These are phyloP conservation scores for Catharus bicknelli DNA, from an alignment of 2,113 vertebrate genomes.

Conservation along the genomic window DNA sequence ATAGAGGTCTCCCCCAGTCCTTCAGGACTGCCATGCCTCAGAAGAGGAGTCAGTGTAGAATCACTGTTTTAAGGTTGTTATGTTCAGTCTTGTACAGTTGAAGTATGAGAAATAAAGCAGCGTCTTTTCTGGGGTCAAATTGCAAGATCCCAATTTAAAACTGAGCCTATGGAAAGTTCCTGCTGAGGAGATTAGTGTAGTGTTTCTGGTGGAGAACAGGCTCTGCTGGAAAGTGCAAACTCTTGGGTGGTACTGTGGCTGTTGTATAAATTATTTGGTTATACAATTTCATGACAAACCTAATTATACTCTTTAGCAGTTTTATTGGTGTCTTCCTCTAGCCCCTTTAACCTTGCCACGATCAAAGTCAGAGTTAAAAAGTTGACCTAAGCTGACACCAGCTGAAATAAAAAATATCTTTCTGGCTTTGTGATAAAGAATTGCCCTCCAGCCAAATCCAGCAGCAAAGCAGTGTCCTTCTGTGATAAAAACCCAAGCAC, in stretches of 20 bases:
- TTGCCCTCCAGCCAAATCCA: background rate
- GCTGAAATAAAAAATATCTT: background rate
- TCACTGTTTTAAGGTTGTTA: background rate
- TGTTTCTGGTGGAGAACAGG: background rate
- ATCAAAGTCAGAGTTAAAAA: background rate
- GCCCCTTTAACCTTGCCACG: background rate
- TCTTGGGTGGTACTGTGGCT: background rate
- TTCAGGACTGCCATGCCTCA: background rate
- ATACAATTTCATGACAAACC: background rate
- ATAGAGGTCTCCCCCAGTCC: background rate
- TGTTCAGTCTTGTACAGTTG: background rate
- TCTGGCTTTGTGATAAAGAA: background rate
- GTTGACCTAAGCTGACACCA: background rate
- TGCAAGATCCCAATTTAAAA: background rate
- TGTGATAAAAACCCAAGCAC: background rate
- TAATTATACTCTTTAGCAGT: background rate
- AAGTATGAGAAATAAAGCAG: background rate
- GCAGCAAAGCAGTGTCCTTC: background rate
- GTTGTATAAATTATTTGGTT: background rate
- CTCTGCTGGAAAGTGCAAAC: background rate
- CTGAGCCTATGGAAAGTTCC: background rate
- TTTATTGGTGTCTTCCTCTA: slow-evolving; percentile 3
- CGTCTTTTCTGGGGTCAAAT: background rate
- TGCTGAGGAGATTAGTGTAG: background rate
- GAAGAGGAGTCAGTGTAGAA: background rate